Base-by-base conservation (phyloP, 2,888 invertebrate genomes). In the Apamea monoglypha region DNA sequence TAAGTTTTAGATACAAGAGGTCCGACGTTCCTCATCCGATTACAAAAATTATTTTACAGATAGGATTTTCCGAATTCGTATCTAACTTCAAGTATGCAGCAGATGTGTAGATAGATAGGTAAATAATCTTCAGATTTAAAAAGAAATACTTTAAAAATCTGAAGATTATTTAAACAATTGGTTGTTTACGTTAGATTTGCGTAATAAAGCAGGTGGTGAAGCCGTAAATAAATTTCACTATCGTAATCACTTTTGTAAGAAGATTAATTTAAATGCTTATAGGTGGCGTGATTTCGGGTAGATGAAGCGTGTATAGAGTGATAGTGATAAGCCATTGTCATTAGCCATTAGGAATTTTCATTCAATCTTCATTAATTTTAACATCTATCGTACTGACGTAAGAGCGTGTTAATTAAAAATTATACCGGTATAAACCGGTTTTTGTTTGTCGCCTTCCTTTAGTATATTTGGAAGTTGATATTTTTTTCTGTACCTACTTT, bases 211-310 rank as follows among this genome's bases (percentile, higher is more conserved):
- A 85, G 82, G 36, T 70, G 50, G 76, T 29, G 29, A 71, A 77
- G 66, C 44, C 32, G 16, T 47, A 63, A 75, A 67, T 16, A 1
- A 68, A 82, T 64, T 82, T 50, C 40, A 40, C 0, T 50, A 83
- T 84, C 83, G 29, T 64, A 64, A 86, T 73, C 29, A 74, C 56
- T 66, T 72, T 32, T 64, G 25, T 61, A 59, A 66, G 77, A 63
- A 56, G 74, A 82, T 85, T 85, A 85, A 61, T 82, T 61, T 66
- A n/a, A 82, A 82, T 82, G 56, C 71, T 14, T 44, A 32, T 21
- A 68, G 2, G 68, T 74, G 71, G 61, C 78, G 72, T 82, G 87
- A 88, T 88, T 88, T 84, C 44, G 69, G 40, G 63, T 82, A 79
- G 44, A 67, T 68, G 44, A 73, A 64, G 80, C 64, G 56, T 83